Evolutionary conservation across 2,113 vertebrate species (phyloP).

Genomic region (Tricholaema leucomelas): DNA sequence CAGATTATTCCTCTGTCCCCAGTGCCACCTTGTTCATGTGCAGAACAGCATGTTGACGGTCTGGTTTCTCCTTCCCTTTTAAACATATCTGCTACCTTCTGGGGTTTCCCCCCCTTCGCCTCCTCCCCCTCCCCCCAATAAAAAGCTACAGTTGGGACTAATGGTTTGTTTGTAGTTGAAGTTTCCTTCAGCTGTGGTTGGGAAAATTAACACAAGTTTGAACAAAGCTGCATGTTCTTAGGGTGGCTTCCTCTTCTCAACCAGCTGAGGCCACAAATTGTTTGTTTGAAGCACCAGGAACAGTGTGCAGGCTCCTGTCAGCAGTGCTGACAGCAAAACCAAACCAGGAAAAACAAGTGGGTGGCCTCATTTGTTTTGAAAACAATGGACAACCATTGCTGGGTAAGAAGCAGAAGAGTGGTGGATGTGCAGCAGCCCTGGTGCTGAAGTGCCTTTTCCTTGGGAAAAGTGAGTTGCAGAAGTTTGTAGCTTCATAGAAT

Average conservation of each 20-base stretch:
- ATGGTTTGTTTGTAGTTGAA: background rate
- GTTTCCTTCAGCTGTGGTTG: background rate
- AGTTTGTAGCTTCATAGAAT: background rate
- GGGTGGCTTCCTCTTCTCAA: background rate
- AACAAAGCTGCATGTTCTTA: background rate
- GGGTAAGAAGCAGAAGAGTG: background rate
- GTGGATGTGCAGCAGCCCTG: background rate
- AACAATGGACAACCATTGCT: constrained; percentile 15
- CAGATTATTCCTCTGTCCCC: background rate
- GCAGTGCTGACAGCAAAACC: background rate
- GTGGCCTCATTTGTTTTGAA: constrained; percentile 38
- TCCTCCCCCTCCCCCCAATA: too few species aligned
- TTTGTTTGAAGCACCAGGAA: background rate
- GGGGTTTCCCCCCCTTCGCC: too few species aligned
- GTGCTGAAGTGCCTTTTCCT: background rate
- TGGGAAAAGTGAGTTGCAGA: background rate
- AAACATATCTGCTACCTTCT: background rate
- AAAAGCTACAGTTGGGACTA: background rate
- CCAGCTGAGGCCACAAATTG: background rate
- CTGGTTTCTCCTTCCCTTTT: background rate
- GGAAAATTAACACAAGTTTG: background rate
- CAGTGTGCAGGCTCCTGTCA: background rate
- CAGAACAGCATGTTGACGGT: background rate
- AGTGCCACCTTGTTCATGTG: background rate
- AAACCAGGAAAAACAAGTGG: background rate